Evolutionary conservation across 2,888 invertebrate genomes (phyloP), one percentile per base, ranked within the genome.

Genomic region (Pollenia amentaria): DNA sequence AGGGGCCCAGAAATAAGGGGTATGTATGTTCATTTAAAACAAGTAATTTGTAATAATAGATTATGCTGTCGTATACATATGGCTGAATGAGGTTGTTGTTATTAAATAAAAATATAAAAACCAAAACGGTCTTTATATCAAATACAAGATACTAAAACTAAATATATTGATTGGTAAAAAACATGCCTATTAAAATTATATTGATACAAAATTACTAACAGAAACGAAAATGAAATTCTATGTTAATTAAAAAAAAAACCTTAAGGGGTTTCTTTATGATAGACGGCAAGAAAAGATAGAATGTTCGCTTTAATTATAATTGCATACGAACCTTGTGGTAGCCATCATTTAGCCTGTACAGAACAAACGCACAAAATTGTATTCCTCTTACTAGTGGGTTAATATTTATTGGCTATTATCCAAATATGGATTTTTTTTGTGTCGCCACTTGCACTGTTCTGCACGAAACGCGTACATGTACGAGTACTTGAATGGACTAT

Each of bases 351-450:
- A 48, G 10, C 14, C 57, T 29, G 38, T n/a, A 65, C 53, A 44
- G 72, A 42, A 29, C 21, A 29, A 11, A 40, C 42, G 51, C 42
- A 64, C 14, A 70, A 12, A n/a, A 46, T 14, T 38, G 48, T 10
- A 73, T 75, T 57, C 55, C 51, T 51, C 16, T 80, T 64, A 44
- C 67, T 73, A 72, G 84, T 69, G 67, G 70, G 51, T 60, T 67
- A 48, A 64, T 73, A 80, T 67, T 72, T 84, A 81, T 87, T 87
- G 87, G 87, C 87, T 77, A 57, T 73, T 80, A 84, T 84, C 87
- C 87, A 87, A 87, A 77, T 87, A 87, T 87, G 84, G 87, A 87
- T 87, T 87, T 81, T 77, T 57, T 84, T 73, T 53, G 51, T 73
- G 84, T 73, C 84, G 84, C 78, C 84, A 60, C 51, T 75, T 51